Base-by-base conservation (phyloP, 2,797 vertebrate species). In the Rallus crepitans region DNA sequence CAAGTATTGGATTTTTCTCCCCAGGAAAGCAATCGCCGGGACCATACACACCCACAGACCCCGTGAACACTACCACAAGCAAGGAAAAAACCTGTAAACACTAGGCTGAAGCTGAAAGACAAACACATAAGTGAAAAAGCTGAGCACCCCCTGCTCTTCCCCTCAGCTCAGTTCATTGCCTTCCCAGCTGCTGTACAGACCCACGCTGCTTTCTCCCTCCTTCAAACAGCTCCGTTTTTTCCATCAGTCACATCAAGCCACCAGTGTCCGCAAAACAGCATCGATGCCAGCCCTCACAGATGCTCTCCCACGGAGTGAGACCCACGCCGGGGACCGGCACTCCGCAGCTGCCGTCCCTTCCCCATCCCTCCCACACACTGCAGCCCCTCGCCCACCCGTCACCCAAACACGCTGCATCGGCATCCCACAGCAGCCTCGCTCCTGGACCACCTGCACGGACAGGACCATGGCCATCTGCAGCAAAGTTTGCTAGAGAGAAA, bases 81-180 rank as follows among this genome's bases (percentile, higher is more conserved):
- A 64, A 87, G 47, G 48, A 64, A 90, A 90, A 88, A 94, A 45
- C 45, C 73, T 60, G 52, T 7, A 66, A 88, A 18, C 16, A 5
- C n/a, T 11, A 35, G 33, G 45, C 70, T 11, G 47, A 69, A 75
- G 59, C 76, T 18, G n/a, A 73, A 91, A 85, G 63, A 59, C 50
- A 60, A 68, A 39, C 70, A n/a, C 6, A 0, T 14, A 68, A 28
- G 37, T 65, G n/a, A 84, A 92, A 88, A 82, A 0, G 18, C 80
- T 8, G 63, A 79, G 72, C 75, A 82, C 48, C 15, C 71, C 23
- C 55, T 13, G 31, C 65, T 73, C 72, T 27, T 33, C 40, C 60
- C 45, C 57, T 89, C 78, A 60, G 63, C 75, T 79, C 66, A 3
- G 2, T 84, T 78, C 70, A 0, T 75, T 53, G 66, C 69, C 60